Evolutionary conservation across 2,888 invertebrate genomes (phyloP), one percentile per base, ranked within the genome.

Genomic region (Macropis europaea): DNA sequence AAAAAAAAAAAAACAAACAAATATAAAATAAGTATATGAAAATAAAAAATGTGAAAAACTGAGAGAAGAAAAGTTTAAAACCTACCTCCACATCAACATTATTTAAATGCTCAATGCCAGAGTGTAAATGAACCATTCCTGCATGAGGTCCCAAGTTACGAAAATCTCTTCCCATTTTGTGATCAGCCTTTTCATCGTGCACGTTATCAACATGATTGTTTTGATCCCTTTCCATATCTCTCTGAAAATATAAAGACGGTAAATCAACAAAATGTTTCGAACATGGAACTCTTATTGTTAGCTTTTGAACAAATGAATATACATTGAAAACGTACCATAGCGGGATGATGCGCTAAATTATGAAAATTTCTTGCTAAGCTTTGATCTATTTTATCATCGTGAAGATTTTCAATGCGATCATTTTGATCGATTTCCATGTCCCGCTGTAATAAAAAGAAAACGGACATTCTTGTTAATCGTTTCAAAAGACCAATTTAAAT

Each of bases 31-130:
- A 59, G n/a, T 2, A 6, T 4, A 54, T 9, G 24, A 24, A 52
- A 7, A 40, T 34, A 6, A 6, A 5, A 32, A 7, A 34, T 17
- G 40, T n/a, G 2, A 0, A 61, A 19, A 43, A 24, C 19, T 13
- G 36, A 17, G 0, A 40, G 9, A 61, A 4, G 15, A 54, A 42
- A n/a, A 28, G 2, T 7, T 4, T 5, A 36, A 22, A 13, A 43
- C 19, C 59, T 63, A 89, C 89, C 82, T 89, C 89, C 61, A 88
- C 87, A 17, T 89, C 89, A 7, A 85, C 81, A 30, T 86, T 87
- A 63, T 83, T 84, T 61, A 89, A 82, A 73, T 89, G 89, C 47
- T 89, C 89, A 47, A 88, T 87, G 36, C 87, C 87, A 62, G 86
- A 81, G 36, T 87, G 88, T 53, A 88, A 77, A 42, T 88, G 88